Evolutionary conservation across 2,888 invertebrate genomes (phyloP).

Genomic region (Tetheella fluctuosa): DNA sequence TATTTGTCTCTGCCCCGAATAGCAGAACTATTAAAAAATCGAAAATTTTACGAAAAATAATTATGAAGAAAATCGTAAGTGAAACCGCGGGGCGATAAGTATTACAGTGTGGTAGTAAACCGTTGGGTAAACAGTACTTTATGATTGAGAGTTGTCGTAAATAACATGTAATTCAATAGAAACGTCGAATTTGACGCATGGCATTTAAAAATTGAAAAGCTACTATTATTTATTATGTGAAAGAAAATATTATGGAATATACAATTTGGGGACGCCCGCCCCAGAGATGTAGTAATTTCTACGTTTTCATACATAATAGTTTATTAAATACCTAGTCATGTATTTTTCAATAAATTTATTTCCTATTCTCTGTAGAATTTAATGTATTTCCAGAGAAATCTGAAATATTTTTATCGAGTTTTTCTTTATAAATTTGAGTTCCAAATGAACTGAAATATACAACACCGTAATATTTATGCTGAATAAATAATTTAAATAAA

Average conservation of each 20-base stretch:
- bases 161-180: not conserved
- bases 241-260: constrained; percentile 50
- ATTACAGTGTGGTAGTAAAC: too few species aligned
- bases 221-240: constrained; percentile 46
- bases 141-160: not conserved
- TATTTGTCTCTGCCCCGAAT: too few species aligned
- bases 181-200: constrained; percentile 3
- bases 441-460: too few species aligned
- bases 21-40: too few species aligned
- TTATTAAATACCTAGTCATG: not conserved
- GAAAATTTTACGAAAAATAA: too few species aligned
- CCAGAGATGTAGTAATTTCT: constrained; percentile 16
- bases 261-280: constrained; percentile 30
- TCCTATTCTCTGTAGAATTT: not conserved
- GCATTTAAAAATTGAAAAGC: constrained; percentile 32
- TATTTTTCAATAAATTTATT: not conserved
- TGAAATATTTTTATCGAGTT: too few species aligned
- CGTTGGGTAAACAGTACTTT: too few species aligned
- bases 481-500: not conserved
- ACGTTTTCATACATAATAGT: constrained; percentile 33
- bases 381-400: too few species aligned
- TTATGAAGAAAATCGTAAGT: too few species aligned
- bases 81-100: too few species aligned
- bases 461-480: too few species aligned
- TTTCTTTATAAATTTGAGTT: too few species aligned